Evolutionary conservation across 2,888 invertebrate genomes (phyloP), one percentile per base, ranked within the genome.

Genomic region (Perdita meconis): DNA sequence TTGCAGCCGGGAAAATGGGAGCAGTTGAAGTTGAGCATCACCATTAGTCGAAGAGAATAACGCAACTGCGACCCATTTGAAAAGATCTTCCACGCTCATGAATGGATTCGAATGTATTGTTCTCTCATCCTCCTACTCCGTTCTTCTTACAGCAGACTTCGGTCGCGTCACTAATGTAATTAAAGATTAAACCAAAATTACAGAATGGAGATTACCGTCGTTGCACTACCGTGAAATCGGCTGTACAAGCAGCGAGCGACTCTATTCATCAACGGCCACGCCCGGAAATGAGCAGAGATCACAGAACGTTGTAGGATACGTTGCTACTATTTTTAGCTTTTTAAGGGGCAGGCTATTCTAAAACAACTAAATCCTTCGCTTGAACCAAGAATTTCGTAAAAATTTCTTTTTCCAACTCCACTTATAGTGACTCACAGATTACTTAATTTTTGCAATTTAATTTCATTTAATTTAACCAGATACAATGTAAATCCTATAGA

Each of bases 161-260:
- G 13, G 38, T 64, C 53, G 55, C 40, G 50, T 26, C 40, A 26
- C 40, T 69, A 74, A 74, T 75, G 61, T 68, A 69, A 74, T 77
- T 69, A 75, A 74, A 59, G 68, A 64, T 68, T 74, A 69, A 74
- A 59, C 64, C 64, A 16, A 64, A 68, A 60, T 68, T 60, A 42
- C 50, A 65, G 59, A 74, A 68, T 69, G 4, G 50, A 50, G 75
- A 75, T 64, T 60, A 69, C 55, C 66, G 36, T 38, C 47, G 34
- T 56, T 34, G 24, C 40, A 36, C 50, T 19, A 24, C 64, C 30
- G 53, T 64, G 26, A 65, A 78, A 68, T 64, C 59, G 42, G 40
- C 44, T 68, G 64, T 56, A 55, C 38, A 47, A 12, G 8, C 42
- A 44, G 53, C 30, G 63, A 38, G 68, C 53, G 68, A 64, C 47